These are phyloP conservation scores for Folsomia manolachei DNA, from an alignment of 2,888 invertebrate genomes.

Conservation along the genomic window DNA sequence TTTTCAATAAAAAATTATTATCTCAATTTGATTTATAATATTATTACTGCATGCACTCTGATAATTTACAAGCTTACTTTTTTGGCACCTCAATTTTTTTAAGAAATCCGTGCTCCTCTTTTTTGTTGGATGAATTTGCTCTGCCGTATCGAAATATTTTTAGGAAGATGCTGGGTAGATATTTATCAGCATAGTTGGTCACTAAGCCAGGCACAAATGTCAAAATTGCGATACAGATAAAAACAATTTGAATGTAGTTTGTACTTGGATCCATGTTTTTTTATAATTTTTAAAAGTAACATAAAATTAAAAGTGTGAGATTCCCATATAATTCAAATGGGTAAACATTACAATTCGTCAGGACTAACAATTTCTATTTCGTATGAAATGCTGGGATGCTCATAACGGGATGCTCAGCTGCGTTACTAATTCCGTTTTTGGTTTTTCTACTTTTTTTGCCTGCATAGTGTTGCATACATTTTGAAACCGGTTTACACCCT, in stretches of 20 bases:
- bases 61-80: constrained; percentile 54
- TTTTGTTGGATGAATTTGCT: constrained; percentile 32
- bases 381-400: too few species aligned
- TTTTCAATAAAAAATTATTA: neutral
- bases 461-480: too few species aligned
- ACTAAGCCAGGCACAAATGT: constrained; percentile 40
- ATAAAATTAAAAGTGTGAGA: neutral
- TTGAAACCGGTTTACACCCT: too few species aligned
- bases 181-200: constrained; percentile 35
- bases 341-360: too few species aligned
- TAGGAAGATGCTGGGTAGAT: constrained; percentile 28
- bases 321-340: too few species aligned
- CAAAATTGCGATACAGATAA: constrained; percentile 28
- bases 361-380: too few species aligned
- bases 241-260: constrained; percentile 34
- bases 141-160: constrained; percentile 36
- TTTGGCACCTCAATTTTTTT: constrained; percentile 60
- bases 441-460: too few species aligned
- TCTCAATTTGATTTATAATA: neutral
- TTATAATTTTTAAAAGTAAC: neutral
- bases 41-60: neutral
- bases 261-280: constrained; percentile 24
- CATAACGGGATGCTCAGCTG: too few species aligned
- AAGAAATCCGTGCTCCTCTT: constrained; percentile 27
- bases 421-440: too few species aligned